Evolutionary conservation across 2,888 invertebrate species (phyloP).

Genomic region (Ptychoptera albimana): DNA sequence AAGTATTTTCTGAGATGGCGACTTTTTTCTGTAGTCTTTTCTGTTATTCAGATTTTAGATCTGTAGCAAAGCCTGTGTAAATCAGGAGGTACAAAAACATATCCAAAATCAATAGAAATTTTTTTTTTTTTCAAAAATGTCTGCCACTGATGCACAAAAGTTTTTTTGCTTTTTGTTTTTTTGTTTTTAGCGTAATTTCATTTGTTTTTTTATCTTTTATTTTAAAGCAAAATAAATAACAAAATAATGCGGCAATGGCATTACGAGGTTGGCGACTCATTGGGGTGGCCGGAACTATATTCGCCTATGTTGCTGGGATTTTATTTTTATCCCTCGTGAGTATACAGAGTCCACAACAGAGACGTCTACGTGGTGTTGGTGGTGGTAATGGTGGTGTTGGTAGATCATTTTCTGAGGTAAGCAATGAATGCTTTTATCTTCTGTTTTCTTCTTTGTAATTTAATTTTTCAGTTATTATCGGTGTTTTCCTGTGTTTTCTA

Average conservation of each 20-base stretch:
- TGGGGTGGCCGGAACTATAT: constrained; percentile 28
- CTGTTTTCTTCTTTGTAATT: constrained; percentile 10
- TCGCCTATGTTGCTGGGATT: constrained; percentile 29
- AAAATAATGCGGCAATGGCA: constrained; percentile 18
- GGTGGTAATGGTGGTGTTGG: no score
- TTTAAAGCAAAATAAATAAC: not conserved
- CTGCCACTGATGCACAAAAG: no score
- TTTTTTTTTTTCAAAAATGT: no score
- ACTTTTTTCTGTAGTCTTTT: no score
- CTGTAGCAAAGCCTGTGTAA: no score
- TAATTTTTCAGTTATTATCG: no score
- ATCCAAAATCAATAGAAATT: no score
- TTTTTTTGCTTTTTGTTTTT: not conserved
- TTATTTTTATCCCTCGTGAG: constrained; percentile 29
- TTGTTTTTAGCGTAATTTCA: not conserved
- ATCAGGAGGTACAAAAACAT: no score
- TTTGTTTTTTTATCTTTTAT: not conserved
- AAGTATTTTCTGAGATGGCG: no score
- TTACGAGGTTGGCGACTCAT: constrained; percentile 31
- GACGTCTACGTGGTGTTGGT: constrained; percentile 17
- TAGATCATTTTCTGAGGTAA: constrained; percentile 22
- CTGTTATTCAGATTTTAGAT: no score
- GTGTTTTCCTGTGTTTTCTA: not conserved
- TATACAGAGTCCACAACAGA: constrained; percentile 26
- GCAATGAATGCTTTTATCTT: not conserved